These are phyloP conservation scores for Schlechtendalia chinensis DNA, from an alignment of 1,140 invertebrate species.

Conservation along the genomic window DNA sequence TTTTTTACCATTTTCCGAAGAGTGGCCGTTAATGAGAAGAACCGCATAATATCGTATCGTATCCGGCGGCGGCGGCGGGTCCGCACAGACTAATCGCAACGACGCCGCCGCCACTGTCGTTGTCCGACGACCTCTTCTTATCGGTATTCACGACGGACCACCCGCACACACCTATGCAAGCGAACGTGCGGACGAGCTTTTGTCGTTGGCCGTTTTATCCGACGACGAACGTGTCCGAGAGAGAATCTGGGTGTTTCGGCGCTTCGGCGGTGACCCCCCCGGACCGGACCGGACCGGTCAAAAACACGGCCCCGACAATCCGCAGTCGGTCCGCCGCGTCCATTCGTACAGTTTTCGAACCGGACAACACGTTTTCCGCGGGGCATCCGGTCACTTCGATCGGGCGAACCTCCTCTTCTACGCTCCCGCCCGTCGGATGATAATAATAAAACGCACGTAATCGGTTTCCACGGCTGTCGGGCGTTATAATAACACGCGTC, in stretches of 20 bases:
- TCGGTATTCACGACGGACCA: constrained; percentile 24
- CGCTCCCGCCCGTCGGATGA: too few relatives aligned
- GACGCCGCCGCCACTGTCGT: neutral
- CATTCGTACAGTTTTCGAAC: too few relatives aligned
- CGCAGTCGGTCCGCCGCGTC: too few relatives aligned
- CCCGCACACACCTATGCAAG: neutral
- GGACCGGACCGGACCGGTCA: too few relatives aligned
- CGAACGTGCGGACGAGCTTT: neutral
- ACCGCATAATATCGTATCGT: constrained; percentile 7
- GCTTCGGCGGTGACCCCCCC: too few relatives aligned
- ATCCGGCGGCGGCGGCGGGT: constrained; percentile 28
- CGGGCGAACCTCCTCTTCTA: too few relatives aligned
- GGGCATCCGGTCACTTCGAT: too few relatives aligned
- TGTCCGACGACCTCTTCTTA: neutral
- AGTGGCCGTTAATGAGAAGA: constrained; percentile 13
- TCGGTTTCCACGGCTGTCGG: constrained; percentile 34
- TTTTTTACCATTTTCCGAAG: constrained; percentile 1
- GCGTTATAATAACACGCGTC: constrained; percentile 48
- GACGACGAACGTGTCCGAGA: constrained; percentile 7
- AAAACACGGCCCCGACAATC: too few relatives aligned
- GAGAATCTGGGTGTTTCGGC: too few relatives aligned
- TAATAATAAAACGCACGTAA: constrained; percentile 3
- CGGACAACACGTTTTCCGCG: too few relatives aligned
- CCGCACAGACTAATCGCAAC: neutral
- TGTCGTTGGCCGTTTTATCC: neutral